These are phyloP conservation scores for Falco columbarius DNA, from an alignment of 2,797 vertebrate genomes.

Conservation along the genomic window DNA sequence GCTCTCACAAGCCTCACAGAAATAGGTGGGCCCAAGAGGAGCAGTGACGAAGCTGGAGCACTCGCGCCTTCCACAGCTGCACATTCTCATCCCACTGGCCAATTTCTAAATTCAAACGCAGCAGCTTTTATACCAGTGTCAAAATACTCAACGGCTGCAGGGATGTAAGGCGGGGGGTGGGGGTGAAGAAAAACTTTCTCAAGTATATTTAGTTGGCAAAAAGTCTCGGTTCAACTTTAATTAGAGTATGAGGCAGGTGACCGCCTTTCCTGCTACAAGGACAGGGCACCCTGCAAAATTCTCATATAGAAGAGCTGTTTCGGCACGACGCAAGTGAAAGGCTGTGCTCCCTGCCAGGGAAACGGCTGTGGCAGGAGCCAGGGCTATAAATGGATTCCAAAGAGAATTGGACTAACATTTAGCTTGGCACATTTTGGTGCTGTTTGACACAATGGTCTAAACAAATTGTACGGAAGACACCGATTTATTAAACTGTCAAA, in stretches of 20 bases:
- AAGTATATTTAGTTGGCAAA: neutral
- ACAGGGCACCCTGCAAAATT: neutral
- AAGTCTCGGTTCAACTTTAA: neutral
- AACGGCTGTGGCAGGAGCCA: neutral
- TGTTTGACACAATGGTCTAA: neutral
- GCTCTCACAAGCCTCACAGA: slow-evolving; percentile 46
- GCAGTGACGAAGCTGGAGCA: slow-evolving; percentile 13
- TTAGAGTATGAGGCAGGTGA: neutral
- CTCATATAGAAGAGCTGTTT: neutral
- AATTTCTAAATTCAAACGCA: slow-evolving; percentile 68
- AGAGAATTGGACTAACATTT: neutral
- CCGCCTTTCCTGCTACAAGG: neutral
- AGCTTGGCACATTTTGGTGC: neutral
- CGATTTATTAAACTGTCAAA: neutral
- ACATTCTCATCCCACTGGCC: slow-evolving; percentile 71
- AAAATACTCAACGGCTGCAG: slow-evolving; percentile 25
- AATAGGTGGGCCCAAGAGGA: slow-evolving; percentile 60
- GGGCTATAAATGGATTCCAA: neutral
- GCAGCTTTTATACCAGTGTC: slow-evolving; percentile 37
- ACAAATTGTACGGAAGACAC: neutral
- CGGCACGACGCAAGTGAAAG: rapidly evolving
- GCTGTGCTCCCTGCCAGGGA: neutral
- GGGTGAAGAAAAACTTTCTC: neutral
- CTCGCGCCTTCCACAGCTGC: slow-evolving; percentile 56
- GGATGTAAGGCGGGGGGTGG: neutral